Conservation (phyloP, 2,797 vertebrate genomes). For the Myotis vivesi region DNA sequence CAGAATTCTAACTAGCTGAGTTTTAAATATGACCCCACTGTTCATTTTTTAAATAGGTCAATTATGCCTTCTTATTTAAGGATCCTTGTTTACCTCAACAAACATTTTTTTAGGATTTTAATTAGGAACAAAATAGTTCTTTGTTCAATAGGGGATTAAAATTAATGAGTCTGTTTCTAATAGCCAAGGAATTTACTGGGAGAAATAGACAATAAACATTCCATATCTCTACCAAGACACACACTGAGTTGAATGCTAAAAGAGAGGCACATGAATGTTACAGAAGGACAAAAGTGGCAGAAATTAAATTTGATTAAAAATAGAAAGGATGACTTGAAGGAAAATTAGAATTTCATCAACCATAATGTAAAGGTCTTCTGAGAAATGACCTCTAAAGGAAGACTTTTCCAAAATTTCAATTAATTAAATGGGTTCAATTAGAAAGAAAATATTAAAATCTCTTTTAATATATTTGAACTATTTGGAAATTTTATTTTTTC, state of each 20-base stretch:
- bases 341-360: neutral
- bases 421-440: neutral
- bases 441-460: neutral
- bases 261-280: neutral
- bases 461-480: neutral
- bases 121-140: neutral
- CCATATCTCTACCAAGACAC: neutral
- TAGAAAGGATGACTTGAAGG: neutral
- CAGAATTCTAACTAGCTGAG: slow-evolving; percentile 2
- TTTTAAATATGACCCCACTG: neutral
- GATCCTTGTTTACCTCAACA: slow-evolving; percentile 29
- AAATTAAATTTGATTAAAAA: neutral
- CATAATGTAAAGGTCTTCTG: neutral
- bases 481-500: neutral
- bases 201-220: neutral
- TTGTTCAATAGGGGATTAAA: neutral
- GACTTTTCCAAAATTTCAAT: neutral
- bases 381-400: neutral
- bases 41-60: slow-evolving; percentile 8
- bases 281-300: neutral
- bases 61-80: slow-evolving; percentile 17
- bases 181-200: neutral
- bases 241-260: neutral
- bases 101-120: neutral
- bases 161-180: neutral